Evolutionary conservation across 2,888 invertebrate species (phyloP).

Genomic region (Melipona bicolor): DNA sequence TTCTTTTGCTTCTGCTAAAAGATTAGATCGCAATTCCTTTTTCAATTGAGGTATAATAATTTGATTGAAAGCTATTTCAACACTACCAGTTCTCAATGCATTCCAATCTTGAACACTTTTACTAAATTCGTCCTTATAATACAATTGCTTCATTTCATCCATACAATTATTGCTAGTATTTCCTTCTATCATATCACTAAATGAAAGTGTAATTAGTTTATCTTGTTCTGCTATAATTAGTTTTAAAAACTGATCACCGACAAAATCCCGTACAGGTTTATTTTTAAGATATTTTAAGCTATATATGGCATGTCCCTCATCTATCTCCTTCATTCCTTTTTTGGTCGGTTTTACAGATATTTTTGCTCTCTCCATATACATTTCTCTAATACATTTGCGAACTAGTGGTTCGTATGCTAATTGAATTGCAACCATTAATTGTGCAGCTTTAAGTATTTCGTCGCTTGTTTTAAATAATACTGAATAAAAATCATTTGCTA

Average conservation of each 20-base stretch:
- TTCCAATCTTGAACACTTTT: conserved; percentile 98
- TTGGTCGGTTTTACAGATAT: conserved; percentile 93
- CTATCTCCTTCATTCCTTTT: conserved; percentile 96
- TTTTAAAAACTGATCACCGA: conserved; percentile 95
- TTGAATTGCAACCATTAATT: conserved; percentile 97
- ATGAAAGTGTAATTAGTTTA: conserved; percentile 89
- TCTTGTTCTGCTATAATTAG: conserved; percentile 93
- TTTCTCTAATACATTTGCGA: conserved; percentile 93
- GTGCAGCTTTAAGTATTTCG: conserved; percentile 95
- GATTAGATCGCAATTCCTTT: conserved; percentile 92
- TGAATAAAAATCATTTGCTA: conserved; percentile 90
- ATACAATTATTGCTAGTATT: conserved; percentile 91
- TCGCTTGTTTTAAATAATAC: conserved; percentile 86
- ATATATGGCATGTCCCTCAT: conserved; percentile 96
- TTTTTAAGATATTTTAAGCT: conserved; percentile 95
- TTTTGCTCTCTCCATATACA: conserved; percentile 94
- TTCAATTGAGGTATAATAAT: conserved; percentile 95
- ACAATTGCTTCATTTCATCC: conserved; percentile 95
- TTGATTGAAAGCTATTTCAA: conserved; percentile 93
- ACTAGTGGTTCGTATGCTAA: conserved; percentile 96
- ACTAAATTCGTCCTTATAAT: conserved; percentile 96
- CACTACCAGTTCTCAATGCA: conserved; percentile 92
- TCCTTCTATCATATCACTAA: conserved; percentile 92
- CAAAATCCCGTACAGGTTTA: conserved; percentile 95
- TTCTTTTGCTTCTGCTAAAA: conserved; percentile 95